Base-by-base conservation (phyloP, 2,113 vertebrate genomes). In the Etheostoma cragini region DNA sequence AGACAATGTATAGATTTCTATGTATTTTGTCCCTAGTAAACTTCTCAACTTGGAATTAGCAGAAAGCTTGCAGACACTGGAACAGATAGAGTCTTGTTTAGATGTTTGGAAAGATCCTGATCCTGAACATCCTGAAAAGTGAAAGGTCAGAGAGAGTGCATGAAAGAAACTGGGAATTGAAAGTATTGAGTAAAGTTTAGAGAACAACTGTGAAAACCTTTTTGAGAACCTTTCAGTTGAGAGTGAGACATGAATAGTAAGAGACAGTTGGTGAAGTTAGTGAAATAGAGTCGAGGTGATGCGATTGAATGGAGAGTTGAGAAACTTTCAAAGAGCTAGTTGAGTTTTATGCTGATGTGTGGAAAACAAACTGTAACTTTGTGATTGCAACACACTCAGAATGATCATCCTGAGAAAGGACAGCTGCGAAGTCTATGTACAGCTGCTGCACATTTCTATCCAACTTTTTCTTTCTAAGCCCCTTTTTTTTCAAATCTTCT, bases 361-460 rank as follows among this genome's bases (percentile, higher is more conserved):
- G 65, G 67, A 87, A 90, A 80, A 80, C 38, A 30, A 73, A 72
- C 8, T 65, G 77, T 82, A 84, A 78, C 58, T 47, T 24, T 76
- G 19, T 65, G 75, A 81, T 50, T 76, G 76, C 50, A 88, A 90
- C 54, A 72, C 24, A 42, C 24, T 82, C 46, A 77, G 17, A 66
- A 62, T 52, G 46, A 66, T 69, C 56, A 17, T 67, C 50, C 63
- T 72, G 81, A 82, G 69, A 83, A 69, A 24, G 38, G 38, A 68
- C 56, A 93, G 88, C 86, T 92, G 89, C 78, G 64, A 42, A 12
- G 67, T 42, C 83, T 84, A 78, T 11, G 10, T 57, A 65, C 81
- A 82, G 81, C 78, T 83, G 81, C 85, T 63, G 52, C 35, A 42
- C 57, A 17, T 52, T 63, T 72, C 57, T 58, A 61, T 57, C 78